Base-by-base conservation (phyloP, 2,888 invertebrate genomes). In the Drosophila neonasuta region DNA sequence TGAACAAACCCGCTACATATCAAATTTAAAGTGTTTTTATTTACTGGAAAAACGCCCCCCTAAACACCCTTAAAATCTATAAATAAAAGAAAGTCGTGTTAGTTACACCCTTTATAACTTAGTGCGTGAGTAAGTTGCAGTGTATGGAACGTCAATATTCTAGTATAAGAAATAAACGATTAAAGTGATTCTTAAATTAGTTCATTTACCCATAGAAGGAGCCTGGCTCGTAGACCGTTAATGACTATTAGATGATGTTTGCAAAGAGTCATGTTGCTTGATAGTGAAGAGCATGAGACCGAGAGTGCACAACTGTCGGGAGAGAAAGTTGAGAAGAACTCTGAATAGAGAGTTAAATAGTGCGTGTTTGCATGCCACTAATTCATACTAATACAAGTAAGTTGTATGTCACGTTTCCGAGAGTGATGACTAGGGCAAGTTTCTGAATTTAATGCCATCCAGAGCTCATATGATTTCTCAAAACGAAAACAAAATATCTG, bases 271-370 rank as follows among this genome's bases (percentile, higher is more conserved):
- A 68, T 62, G 67, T 71, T 73, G 73, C 65, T 73, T 73, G 71
- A 59, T 61, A 72, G 60, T 72, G 73, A 64, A 68, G 71, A 90
- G 91, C 92, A 36, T 91, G 92, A 93, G 92, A 92, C 93, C 93
- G 93, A 94, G 93, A 93, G 93, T 92, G 91, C 92, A 92, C 91
- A 93, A 93, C 93, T 93, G 93, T 93, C 93, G 93, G 92, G 93
- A 94, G 92, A 93, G 93, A 94, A 94, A 94, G 93, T 91, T 93
- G 93, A 92, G 93, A 93, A 94, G 90, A 91, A 13, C 13, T 13
- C 13, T 13, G 13, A 13, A 13, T 13, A 13, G 13, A 13, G 13
- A 13, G 13, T 13, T 91, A 89, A 92, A 91, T 86, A 92, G 91
- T 90, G 90, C 91, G 91, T 92, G 92, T 13, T 13, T 13, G 13